Evolutionary conservation across 2,888 invertebrate genomes (phyloP), one percentile per base, ranked within the genome.

Genomic region (Cheilosia pagana): DNA sequence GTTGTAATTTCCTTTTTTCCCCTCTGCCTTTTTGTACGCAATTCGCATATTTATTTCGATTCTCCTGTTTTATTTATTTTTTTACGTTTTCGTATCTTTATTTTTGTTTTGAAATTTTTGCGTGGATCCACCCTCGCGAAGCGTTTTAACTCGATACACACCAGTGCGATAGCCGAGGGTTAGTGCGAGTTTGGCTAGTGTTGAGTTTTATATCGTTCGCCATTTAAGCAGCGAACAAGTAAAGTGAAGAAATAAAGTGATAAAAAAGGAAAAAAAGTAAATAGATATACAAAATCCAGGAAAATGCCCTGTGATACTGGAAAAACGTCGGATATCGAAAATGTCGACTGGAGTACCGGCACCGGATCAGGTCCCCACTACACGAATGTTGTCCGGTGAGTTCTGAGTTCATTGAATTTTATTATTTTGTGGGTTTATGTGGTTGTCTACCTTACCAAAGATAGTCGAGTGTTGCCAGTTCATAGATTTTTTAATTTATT

Each of bases 251-350:
- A 21, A 48, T 21, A 52, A 14, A 67, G 35, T 59, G 21, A 48
- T 41, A 75, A 52, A 57, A 72, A 25, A 52, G 48, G 60, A 76
- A 48, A 19, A 16, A 43, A 19, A 19, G 2, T 8, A 16, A 45
- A 45, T 45, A 45, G 5, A 16, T 45, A 45, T n/a, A 16, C 43
- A 45, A 28, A 63, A 75, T 52, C 12, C 60, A 53, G 50, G 57
- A 88, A 87, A 88, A 95, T 95, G 95, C 94, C 94, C 90, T 94
- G 94, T 89, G 94, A 95, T 89, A 94, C 94, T 90, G 94, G 94
- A 89, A 95, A 95, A 92, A 93, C 94, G 81, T 94, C 94, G 89
- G 95, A 95, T 90, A 94, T 94, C 88, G 94, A 95, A 89, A 94
- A 94, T 91, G 94, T 94, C 92, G 94, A 94, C 91, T 94, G 94